Base-by-base conservation (phyloP, 2,888 invertebrate species). In the Drosophila barbarae region DNA sequence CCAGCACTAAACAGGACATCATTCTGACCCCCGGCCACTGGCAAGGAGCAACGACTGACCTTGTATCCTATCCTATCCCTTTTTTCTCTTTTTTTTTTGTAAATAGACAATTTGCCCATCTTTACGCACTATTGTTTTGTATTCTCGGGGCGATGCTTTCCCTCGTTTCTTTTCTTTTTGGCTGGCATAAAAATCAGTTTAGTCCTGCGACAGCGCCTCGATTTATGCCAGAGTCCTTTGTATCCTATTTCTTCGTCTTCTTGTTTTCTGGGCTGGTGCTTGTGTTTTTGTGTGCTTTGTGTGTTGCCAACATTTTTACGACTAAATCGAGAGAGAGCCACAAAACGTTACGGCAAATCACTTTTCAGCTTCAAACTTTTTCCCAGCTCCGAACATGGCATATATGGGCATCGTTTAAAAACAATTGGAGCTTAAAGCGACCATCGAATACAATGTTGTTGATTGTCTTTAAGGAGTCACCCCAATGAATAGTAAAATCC, bases 61-160 rank as follows among this genome's bases (percentile, higher is more conserved):
- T 80, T 80, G 71, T 77, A 74, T 76, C 76, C 79, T 77, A 74
- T 76, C 76, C 79, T 77, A 79, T 76, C 79, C 79, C 66, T 81
- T 77, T 60, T 44, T 26, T 26, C 26, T 28, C 5, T 4, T 2
- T 23, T 66, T 28, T 47, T 32, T 32, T 70, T 72, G 69, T 76
- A 76, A 81, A 79, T 76, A 71, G 76, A 80, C 80, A 79, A 76
- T 79, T 80, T 81, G 70, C 69, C 77, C 78, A 71, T 73, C 65
- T 57, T 76, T 74, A 80, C 80, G 82, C 82, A 80, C 79, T 82
- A 71, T 80, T 77, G 72, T 75, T 63, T 70, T 70, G 64, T 69
- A 61, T 64, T 68, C 68, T 52, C 52, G 18, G 42, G 47, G 34
- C 38, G 53, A 36, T 49, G 47, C 18, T 21, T 21, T 58, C 3